Percentiles rank a stretch among this genome's conserved stretches.
Conservation (phyloP, 1,140 invertebrate species). For the Subanguina moxae region DNA sequence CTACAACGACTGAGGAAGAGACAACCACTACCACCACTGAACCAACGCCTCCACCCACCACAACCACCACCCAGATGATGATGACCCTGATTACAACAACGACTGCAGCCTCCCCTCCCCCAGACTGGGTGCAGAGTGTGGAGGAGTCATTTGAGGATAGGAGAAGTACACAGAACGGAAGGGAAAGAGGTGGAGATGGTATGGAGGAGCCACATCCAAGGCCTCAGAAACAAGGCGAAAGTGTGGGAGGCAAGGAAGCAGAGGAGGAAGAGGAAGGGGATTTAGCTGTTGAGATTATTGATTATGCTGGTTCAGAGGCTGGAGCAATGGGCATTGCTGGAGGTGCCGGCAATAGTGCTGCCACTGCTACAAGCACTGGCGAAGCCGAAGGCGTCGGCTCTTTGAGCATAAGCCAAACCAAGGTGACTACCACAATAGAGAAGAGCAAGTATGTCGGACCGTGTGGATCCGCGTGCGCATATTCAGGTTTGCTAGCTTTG, state of each 20-base stretch:
- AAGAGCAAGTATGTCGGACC: conserved; percentile 34
- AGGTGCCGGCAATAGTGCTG: neutral
- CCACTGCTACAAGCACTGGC: neutral
- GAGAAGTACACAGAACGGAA: conserved; percentile 3
- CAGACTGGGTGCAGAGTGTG: conserved; percentile 30
- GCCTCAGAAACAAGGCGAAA: neutral
- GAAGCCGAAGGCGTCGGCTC: neutral
- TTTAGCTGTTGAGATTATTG: neutral
- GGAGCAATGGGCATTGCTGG: conserved; percentile 9
- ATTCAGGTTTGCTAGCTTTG: conserved; percentile 20
- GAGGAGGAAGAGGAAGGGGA: neutral
- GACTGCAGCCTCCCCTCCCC: conserved; percentile 26
- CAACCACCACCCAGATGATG: conserved; percentile 28
- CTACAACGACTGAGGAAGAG: neutral
- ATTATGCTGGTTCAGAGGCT: neutral
- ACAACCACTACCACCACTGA: conserved; percentile 7
- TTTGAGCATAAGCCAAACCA: conserved; percentile 11
- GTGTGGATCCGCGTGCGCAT: conserved; percentile 33
- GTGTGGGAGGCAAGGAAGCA: neutral
- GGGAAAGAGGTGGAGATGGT: neutral
- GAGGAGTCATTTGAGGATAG: conserved; percentile 20
- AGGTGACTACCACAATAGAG: conserved; percentile 18
- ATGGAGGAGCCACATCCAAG: neutral
- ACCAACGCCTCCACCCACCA: conserved; percentile 6
- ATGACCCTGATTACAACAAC: conserved; percentile 37